These are phyloP conservation scores for Fulmarus glacialis DNA, from an alignment of 2,113 vertebrate species.

Conservation along the genomic window DNA sequence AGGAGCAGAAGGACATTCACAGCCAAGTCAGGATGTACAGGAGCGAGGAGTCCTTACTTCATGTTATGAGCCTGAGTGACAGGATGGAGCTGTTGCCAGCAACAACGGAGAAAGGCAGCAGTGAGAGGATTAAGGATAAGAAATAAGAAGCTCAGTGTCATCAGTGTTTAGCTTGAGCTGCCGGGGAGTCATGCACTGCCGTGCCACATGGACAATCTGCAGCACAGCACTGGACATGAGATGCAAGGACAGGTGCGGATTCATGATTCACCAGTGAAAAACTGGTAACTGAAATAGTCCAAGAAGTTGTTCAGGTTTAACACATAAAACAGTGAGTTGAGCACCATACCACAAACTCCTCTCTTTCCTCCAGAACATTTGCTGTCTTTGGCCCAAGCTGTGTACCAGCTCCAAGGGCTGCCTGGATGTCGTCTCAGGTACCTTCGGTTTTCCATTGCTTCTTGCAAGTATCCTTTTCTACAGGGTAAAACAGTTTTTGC, in stretches of 20 bases:
- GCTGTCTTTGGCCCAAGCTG: not conserved
- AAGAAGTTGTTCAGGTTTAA: not conserved
- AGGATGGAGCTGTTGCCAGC: not conserved
- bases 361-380: not conserved
- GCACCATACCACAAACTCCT: not conserved
- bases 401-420: not conserved
- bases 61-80: not conserved
- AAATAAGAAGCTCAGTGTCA: not conserved
- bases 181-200: not conserved
- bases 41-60: not conserved
- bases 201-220: accelerated
- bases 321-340: not conserved
- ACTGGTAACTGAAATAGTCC: not conserved
- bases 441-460: not conserved
- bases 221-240: not conserved
- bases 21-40: not conserved
- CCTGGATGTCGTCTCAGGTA: not conserved
- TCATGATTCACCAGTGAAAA: not conserved
- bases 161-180: not conserved
- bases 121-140: not conserved
- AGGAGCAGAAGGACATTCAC: not conserved
- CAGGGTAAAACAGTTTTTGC: not conserved
- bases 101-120: not conserved
- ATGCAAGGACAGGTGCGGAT: not conserved
- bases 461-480: not conserved